A percentile compares a stretch with the other conserved stretches of the same genome.
These are phyloP conservation scores for Dysmachus trigonus DNA, from an alignment of 2,888 invertebrate genomes.

Conservation along the genomic window DNA sequence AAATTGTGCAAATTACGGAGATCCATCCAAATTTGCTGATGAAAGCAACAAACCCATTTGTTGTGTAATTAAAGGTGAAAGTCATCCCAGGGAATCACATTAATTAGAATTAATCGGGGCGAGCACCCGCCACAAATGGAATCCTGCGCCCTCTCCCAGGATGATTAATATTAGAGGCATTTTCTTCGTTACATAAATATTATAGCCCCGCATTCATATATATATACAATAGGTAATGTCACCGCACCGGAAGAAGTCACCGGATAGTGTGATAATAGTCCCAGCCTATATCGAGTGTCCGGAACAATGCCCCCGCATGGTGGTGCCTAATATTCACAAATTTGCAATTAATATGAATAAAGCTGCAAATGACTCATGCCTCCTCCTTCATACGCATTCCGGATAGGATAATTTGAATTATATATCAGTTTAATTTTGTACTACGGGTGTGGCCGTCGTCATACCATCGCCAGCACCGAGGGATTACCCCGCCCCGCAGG, in stretches of 20 bases:
- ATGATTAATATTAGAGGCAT: slow-evolving; percentile 11
- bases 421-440: not conserved
- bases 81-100: slow-evolving; percentile 31
- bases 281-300: not conserved
- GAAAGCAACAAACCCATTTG: slow-evolving; percentile 29
- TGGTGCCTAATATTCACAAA: slow-evolving; percentile 29
- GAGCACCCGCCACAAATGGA: not conserved
- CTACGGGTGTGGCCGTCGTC: not conserved
- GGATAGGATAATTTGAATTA: slow-evolving; percentile 25
- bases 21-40: not conserved
- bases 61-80: slow-evolving; percentile 38
- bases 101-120: slow-evolving; percentile 35
- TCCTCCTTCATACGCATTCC: not conserved
- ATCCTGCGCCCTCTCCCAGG: not conserved
- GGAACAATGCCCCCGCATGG: no score
- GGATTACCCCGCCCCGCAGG: not conserved
- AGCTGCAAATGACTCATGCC: not conserved
- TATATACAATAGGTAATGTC: not conserved
- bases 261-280: not conserved
- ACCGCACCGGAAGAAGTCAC: not conserved
- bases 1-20: slow-evolving; percentile 15
- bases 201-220: not conserved
- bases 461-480: not conserved
- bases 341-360: slow-evolving; percentile 34
- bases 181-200: not conserved